These are phyloP conservation scores for Scelioninae gen. 2 DNA, from an alignment of 2,888 invertebrate genomes.

Conservation along the genomic window DNA sequence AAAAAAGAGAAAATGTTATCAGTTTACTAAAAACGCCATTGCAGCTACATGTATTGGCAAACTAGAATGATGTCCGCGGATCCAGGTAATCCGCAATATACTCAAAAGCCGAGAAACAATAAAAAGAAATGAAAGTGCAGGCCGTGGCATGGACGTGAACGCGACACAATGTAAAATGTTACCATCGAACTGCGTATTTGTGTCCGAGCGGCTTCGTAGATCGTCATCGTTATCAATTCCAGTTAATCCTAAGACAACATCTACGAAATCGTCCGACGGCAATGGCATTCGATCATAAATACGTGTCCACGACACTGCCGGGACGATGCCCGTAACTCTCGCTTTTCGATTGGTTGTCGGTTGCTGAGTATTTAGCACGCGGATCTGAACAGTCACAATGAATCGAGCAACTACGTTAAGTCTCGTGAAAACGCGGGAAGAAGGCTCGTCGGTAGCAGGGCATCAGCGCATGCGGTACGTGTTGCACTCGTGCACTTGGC, in stretches of 20 bases:
- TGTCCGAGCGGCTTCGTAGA: too few species aligned
- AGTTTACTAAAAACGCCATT: slow-evolving; percentile 21
- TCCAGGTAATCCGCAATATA: slow-evolving; percentile 35
- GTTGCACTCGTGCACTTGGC: slow-evolving; percentile 89
- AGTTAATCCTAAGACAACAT: too few species aligned
- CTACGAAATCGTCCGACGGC: too few species aligned
- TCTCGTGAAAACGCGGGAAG: slow-evolving; percentile 50
- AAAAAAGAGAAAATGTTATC: slow-evolving; percentile 1
- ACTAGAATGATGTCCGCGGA: slow-evolving; percentile 32
- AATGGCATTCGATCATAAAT: too few species aligned
- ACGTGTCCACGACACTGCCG: slow-evolving; percentile 1
- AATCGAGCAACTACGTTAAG: slow-evolving; percentile 52
- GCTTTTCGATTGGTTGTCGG: slow-evolving; percentile 23
- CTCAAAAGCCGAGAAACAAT: slow-evolving; percentile 22
- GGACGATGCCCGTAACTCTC: slow-evolving; percentile 4
- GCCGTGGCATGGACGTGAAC: neutral
- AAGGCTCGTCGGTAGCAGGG: slow-evolving; percentile 30
- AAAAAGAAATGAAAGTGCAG: slow-evolving; percentile 1
- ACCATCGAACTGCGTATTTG: too few species aligned
- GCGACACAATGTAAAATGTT: neutral
- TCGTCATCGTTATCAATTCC: too few species aligned
- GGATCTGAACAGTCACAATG: slow-evolving; percentile 40
- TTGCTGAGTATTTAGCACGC: slow-evolving; percentile 34
- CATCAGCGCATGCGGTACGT: slow-evolving; percentile 93
- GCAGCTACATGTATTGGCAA: slow-evolving; percentile 34